Base-by-base conservation (phyloP, 2,888 invertebrate species). In the Pheosia tremula region DNA sequence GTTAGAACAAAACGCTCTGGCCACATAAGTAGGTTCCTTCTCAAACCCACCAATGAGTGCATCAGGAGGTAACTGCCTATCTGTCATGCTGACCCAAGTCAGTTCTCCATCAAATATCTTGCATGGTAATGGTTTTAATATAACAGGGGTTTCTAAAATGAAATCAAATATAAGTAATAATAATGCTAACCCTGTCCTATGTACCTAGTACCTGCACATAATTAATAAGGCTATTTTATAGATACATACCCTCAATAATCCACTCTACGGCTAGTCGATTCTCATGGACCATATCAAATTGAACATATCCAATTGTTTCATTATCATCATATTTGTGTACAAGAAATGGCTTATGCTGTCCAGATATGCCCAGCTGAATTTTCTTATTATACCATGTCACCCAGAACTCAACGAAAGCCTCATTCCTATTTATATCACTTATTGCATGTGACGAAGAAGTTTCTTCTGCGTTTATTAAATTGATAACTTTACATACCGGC, bases 1-100 rank as follows among this genome's bases (percentile, higher is more conserved):
- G 49, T 96, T 95, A 73, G 95, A 95, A 81, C 96, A 96, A 47
- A 88, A 85, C 6, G 96, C 96, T 72, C 97, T 93, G 37, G 96
- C 95, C 8, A 97, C 94, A 77, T 94, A 96, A 36, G 96, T 79
- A 3, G 94, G 91, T 75, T 95, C 96, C 63, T 93, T 91, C 78
- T 96, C 95, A 74, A 94, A 94, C 36, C 95, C 95, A 54, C 95
- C 96, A 59, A 96, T 95, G 58, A 97, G 89, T 6, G 97, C 96
- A 71, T 95, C 95, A 11, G 95, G 93, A 41, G 97, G 97, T 58
- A 97, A 89, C 72, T 93, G 90, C 4, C 95, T 94, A 57, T 94
- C 94, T 57, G 87, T 83, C 41, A 79, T 68, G 56, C 94, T 11
- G 45, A 95, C 92, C 97, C 97, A 97, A 59, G 91, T 91, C 10